Evolutionary conservation across 2,113 vertebrate genomes (phyloP).

Genomic region (Urocitellus parryii): DNA sequence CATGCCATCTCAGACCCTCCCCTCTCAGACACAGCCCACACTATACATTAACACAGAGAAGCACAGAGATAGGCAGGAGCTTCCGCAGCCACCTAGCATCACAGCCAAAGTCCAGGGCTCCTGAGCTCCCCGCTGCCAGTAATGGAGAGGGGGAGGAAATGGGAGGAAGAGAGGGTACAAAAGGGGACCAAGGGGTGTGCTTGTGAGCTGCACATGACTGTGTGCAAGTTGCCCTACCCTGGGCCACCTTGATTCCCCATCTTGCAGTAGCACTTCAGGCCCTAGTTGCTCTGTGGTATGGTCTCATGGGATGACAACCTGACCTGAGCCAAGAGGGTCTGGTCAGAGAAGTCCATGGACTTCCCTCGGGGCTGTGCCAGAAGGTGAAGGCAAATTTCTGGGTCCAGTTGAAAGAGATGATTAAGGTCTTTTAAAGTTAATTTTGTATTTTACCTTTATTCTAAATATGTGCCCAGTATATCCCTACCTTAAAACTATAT

Average conservation of each 20-base stretch:
- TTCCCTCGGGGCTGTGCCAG: neutral
- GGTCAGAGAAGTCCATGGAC: neutral
- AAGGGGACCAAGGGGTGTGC: neutral
- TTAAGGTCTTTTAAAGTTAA: neutral
- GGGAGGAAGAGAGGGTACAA: neutral
- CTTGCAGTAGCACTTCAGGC: neutral
- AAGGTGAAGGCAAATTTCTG: neutral
- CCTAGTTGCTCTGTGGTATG: neutral
- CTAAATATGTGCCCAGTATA: neutral
- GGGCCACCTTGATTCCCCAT: neutral
- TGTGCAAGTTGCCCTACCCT: neutral
- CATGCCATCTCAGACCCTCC: neutral
- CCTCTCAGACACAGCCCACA: too few species aligned
- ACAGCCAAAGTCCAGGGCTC: neutral
- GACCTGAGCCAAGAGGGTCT: neutral
- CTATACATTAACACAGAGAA: neutral
- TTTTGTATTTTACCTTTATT: neutral
- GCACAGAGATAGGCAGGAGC: neutral
- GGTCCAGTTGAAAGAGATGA: neutral
- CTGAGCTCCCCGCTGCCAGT: neutral
- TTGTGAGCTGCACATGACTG: rapidly evolving
- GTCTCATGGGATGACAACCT: neutral
- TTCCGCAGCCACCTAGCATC: neutral
- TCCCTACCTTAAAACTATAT: neutral
- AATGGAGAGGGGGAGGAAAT: neutral